Evolutionary conservation across 1,140 invertebrate genomes (phyloP).

Genomic region (Bombus huntii): DNA sequence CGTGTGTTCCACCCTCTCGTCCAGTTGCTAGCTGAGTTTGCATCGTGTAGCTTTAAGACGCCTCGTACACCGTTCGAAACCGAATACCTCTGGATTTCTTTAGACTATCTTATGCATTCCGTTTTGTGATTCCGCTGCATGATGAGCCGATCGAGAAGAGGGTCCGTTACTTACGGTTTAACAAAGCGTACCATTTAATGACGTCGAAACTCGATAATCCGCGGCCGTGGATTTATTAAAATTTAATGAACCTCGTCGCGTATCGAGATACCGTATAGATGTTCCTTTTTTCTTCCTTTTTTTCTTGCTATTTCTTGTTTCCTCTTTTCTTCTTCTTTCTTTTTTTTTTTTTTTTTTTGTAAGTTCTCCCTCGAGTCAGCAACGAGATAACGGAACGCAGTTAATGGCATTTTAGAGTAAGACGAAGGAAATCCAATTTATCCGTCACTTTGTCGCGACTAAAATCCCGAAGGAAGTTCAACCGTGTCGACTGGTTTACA

Average conservation of each 20-base stretch:
- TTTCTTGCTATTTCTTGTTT: neutral
- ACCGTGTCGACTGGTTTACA: slow-evolving; percentile 42
- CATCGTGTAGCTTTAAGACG: neutral
- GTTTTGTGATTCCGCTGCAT: neutral
- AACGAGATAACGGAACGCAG: neutral
- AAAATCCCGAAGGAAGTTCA: slow-evolving; percentile 50
- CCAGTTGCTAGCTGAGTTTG: neutral
- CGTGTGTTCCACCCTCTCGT: slow-evolving; percentile 27
- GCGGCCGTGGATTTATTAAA: neutral
- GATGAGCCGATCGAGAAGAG: slow-evolving; percentile 1
- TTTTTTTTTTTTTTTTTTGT: neutral
- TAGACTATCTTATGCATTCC: neutral
- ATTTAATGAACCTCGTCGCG: slow-evolving; percentile 8
- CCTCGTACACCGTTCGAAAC: neutral
- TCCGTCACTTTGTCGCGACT: slow-evolving; percentile 50
- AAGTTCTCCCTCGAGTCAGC: neutral
- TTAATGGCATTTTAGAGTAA: slow-evolving; percentile 30
- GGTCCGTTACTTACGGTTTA: neutral
- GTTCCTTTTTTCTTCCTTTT: neutral
- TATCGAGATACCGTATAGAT: neutral
- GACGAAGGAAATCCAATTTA: slow-evolving; percentile 43
- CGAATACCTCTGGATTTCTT: neutral
- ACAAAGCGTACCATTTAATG: slow-evolving; percentile 21
- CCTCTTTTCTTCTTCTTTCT: neutral
- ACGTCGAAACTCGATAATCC: slow-evolving; percentile 1